phyloP scores from a whole-genome alignment of 2,113 vertebrate genomes.

The Odocoileus virginianus region DNA sequence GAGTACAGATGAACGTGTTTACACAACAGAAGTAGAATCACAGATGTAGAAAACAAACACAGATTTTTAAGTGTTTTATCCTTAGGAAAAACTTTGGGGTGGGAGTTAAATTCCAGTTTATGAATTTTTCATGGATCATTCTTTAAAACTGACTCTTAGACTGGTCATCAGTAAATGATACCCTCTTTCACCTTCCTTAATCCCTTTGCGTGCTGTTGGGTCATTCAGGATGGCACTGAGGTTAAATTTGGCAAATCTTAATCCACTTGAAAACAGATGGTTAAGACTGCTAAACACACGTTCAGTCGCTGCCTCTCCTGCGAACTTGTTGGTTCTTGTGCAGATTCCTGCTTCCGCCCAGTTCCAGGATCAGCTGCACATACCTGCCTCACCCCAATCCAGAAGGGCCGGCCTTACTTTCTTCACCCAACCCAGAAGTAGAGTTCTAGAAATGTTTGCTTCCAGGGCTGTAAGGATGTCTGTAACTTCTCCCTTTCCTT shows the following conservation, averaged over 20 bases:
- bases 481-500: background rate
- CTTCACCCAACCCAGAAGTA: background rate
- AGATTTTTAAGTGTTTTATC: background rate
- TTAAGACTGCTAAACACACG: background rate
- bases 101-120: background rate
- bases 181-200: background rate
- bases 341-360: background rate
- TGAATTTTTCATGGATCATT: background rate
- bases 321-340: conserved; percentile 44
- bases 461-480: background rate
- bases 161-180: background rate
- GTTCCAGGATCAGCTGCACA: background rate
- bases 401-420: background rate
- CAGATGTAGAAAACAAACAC: background rate
- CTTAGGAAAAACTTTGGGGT: background rate
- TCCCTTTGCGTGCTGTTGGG: background rate
- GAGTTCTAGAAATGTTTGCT: background rate
- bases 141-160: background rate
- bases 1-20: background rate
- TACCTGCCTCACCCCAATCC: background rate
- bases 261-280: background rate
- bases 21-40: background rate
- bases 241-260: background rate
- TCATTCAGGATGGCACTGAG: background rate
- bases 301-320: background rate